phyloP scores from a whole-genome alignment of 2,113 vertebrate genomes.

The Seriola quinqueradiata region DNA sequence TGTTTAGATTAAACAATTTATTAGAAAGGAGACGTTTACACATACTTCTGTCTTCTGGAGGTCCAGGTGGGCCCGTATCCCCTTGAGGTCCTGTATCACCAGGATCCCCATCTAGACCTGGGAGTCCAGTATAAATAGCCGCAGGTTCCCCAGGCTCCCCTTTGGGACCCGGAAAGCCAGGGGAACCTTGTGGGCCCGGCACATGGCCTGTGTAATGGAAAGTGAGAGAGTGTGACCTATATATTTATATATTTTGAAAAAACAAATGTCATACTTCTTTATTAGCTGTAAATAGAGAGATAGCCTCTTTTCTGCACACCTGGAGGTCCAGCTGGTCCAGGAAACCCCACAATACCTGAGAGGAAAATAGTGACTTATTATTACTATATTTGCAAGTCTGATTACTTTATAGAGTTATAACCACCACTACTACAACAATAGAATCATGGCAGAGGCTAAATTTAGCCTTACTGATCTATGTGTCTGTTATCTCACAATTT shows the following conservation, averaged over 20 bases:
- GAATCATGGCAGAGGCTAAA: background rate
- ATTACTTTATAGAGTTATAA: background rate
- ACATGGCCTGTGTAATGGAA: constrained; percentile 32
- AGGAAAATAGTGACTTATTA: constrained; percentile 4
- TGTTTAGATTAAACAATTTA: background rate
- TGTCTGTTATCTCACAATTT: background rate
- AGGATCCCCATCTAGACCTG: constrained; percentile 84
- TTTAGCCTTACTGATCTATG: background rate
- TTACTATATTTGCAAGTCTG: background rate
- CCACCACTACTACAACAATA: background rate
- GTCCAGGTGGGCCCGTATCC: constrained; percentile 86
- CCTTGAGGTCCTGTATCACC: constrained; percentile 87
- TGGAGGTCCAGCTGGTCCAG: constrained; percentile 64
- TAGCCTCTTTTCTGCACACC: constrained; percentile 44
- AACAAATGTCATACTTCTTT: background rate
- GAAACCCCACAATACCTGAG: constrained; percentile 64
- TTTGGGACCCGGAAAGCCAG: constrained; percentile 88
- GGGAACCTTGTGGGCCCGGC: constrained; percentile 82
- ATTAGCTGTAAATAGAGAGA: background rate
- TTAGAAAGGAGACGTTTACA: background rate
- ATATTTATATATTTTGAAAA: background rate
- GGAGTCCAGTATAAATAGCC: constrained; percentile 78
- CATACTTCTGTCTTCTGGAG: constrained; percentile 68
- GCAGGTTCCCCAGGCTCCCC: constrained; percentile 89
- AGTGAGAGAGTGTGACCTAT: background rate